Evolutionary conservation across 2,888 invertebrate species (phyloP), one percentile per base, ranked within the genome.

Genomic region (Beris morrisii): DNA sequence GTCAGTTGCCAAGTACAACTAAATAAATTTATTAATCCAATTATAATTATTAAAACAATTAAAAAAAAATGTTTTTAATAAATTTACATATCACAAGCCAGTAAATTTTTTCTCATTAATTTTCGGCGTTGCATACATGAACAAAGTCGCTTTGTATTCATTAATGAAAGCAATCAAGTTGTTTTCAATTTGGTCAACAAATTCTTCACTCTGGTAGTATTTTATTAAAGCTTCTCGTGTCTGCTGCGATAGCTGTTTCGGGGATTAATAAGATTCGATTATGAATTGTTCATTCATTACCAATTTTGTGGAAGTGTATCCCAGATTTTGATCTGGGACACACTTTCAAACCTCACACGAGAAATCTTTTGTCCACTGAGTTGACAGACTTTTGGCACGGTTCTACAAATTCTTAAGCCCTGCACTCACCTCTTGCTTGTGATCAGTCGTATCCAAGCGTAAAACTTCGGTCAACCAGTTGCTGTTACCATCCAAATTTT

Each of bases 101-200:
- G 4, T n/a, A 5, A 22, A 55, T 32, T 55, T 9, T 2, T 61
- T 61, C 31, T 48, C 48, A 7, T 56, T 15, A 5, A 63, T 43
- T 38, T 63, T 52, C n/a, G 63, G 63, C 30, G 66, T 63, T 13
- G 63, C 66, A 63, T 52, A 63, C 66, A 67, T 67, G 31, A 48
- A 50, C 7, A 63, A 50, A 7, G 7, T 50, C 9, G 56, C 63
- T 28, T 55, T 22, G 4, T 63, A 15, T 12, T 44, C 43, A 31
- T 53, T 43, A 9, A 67, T 44, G 44, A 55, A 56, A 22, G 54
- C 13, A 2, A 67, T 4, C 2, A 67, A 12, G 30, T 61, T 56
- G 38, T 15, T 13, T 54, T 56, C 11, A 31, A 55, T 50, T 31
- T 4, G 3, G 44, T 30, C 7, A 48, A 44, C 5, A 15, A 50